These are phyloP conservation scores for Nesidiocoris tenuis DNA, from an alignment of 2,888 invertebrate species.

Conservation along the genomic window DNA sequence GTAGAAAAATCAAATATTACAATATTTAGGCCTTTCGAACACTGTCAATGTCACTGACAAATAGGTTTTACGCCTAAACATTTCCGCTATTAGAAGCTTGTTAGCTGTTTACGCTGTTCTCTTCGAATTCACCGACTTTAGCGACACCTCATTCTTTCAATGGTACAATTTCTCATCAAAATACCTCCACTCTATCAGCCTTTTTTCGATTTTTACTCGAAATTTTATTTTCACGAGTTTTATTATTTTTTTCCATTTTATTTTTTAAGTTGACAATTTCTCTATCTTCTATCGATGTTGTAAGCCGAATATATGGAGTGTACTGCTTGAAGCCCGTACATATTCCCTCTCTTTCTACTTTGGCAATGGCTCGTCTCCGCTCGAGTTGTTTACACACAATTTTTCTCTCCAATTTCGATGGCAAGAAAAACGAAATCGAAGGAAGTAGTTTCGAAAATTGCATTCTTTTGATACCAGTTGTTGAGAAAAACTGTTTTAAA, in stretches of 20 bases:
- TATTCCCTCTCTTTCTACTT: conserved; percentile 32
- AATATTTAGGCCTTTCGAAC: too few species aligned
- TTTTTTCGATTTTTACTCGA: conserved; percentile 47
- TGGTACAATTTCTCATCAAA: conserved; percentile 10
- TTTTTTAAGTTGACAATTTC: conserved; percentile 43
- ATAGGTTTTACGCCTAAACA: too few species aligned
- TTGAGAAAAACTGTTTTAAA: conserved; percentile 21
- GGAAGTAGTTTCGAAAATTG: not conserved
- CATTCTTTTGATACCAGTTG: not conserved
- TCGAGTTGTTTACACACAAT: conserved; percentile 20
- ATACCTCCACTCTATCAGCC: not conserved
- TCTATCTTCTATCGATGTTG: conserved; percentile 48
- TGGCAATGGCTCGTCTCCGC: conserved; percentile 46
- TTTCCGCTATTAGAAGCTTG: not conserved
- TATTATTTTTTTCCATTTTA: conserved; percentile 46
- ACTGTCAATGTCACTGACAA: too few species aligned
- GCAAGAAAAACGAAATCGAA: not conserved
- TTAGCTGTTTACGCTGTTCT: not conserved
- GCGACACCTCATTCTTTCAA: conserved; percentile 1
- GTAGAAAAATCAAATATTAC: too few species aligned
- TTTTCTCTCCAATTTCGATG: conserved; percentile 29
- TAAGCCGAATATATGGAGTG: conserved; percentile 47
- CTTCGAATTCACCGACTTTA: conserved; percentile 11
- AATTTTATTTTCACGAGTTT: conserved; percentile 45
- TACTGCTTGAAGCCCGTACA: conserved; percentile 47